Evolutionary conservation across 2,113 vertebrate genomes (phyloP).

Genomic region (Vidua macroura): DNA sequence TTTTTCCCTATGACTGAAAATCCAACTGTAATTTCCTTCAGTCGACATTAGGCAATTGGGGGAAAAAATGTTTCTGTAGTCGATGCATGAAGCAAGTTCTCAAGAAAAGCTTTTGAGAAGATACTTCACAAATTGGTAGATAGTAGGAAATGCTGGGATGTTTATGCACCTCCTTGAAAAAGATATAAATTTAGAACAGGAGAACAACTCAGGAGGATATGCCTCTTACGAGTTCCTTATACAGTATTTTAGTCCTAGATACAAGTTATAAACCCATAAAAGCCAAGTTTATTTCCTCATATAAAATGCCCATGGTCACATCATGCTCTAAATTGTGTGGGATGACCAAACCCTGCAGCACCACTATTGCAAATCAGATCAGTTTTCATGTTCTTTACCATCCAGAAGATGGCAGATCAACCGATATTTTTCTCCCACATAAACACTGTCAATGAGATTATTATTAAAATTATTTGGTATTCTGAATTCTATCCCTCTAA

Average conservation of each 20-base stretch:
- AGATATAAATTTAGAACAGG: background rate
- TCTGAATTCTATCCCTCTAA: background rate
- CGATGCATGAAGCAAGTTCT: background rate
- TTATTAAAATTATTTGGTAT: constrained; percentile 11
- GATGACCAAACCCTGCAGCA: constrained; percentile 16
- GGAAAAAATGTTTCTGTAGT: background rate
- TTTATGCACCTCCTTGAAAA: background rate
- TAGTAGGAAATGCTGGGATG: background rate
- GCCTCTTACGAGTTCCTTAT: background rate
- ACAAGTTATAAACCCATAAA: background rate
- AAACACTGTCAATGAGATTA: background rate
- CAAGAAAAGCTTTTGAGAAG: constrained; percentile 2
- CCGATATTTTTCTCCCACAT: background rate
- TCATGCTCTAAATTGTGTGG: background rate
- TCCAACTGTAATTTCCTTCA: background rate
- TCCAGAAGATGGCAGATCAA: background rate
- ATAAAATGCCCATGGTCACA: background rate
- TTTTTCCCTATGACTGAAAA: background rate
- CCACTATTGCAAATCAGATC: background rate
- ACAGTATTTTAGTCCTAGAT: background rate
- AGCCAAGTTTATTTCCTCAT: background rate
- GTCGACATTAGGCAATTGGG: background rate
- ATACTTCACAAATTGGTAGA: background rate
- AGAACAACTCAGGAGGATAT: background rate
- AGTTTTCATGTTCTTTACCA: background rate